A percentile compares a stretch with the other conserved stretches of the same genome.
phyloP scores from a whole-genome alignment of 2,113 vertebrate species.

The Hypomesus transpacificus region DNA sequence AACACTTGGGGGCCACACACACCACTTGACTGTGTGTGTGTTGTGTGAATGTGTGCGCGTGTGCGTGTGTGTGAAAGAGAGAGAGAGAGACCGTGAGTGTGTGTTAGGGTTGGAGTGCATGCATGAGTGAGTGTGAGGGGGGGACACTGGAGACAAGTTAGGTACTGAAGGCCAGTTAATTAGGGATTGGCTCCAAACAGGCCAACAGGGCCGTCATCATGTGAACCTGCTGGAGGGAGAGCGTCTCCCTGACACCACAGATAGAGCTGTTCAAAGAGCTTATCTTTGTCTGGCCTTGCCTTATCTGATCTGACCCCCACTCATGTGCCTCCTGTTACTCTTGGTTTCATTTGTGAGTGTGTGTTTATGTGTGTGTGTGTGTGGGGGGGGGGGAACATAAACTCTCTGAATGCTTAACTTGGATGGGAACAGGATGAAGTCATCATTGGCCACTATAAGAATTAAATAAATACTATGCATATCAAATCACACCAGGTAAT shows the following conservation, averaged over 20 bases:
- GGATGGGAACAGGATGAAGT: conserved; percentile 58
- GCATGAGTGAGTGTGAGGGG: conserved; percentile 18
- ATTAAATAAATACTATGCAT: conserved; percentile 23
- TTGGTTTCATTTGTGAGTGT: conserved; percentile 39
- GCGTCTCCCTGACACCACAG: conserved; percentile 61
- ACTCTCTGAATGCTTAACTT: conserved; percentile 46
- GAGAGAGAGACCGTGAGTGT: conserved; percentile 49
- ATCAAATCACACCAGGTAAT: conserved; percentile 53
- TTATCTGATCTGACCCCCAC: conserved; percentile 72
- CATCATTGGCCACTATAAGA: conserved; percentile 31
- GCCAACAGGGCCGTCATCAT: conserved; percentile 54
- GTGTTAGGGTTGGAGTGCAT: conserved; percentile 22
- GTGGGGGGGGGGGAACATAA: conserved; percentile 36
- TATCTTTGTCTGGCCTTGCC: conserved; percentile 60
- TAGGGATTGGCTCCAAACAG: conserved; percentile 58
- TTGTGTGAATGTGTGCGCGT: conserved; percentile 38
- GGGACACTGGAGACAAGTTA: conserved; percentile 56
- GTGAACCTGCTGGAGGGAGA: conserved; percentile 63
- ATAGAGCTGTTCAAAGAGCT: conserved; percentile 71
- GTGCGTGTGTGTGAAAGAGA: conserved; percentile 55
- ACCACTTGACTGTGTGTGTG: conserved; percentile 42
- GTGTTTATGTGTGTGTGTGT: neutral
- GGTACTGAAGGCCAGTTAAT: conserved; percentile 66
- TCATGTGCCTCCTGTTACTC: conserved; percentile 56
- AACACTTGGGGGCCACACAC: conserved; percentile 66